phyloP scores from a whole-genome alignment of 2,113 vertebrate genomes.

The Kryptolebias marmoratus region DNA sequence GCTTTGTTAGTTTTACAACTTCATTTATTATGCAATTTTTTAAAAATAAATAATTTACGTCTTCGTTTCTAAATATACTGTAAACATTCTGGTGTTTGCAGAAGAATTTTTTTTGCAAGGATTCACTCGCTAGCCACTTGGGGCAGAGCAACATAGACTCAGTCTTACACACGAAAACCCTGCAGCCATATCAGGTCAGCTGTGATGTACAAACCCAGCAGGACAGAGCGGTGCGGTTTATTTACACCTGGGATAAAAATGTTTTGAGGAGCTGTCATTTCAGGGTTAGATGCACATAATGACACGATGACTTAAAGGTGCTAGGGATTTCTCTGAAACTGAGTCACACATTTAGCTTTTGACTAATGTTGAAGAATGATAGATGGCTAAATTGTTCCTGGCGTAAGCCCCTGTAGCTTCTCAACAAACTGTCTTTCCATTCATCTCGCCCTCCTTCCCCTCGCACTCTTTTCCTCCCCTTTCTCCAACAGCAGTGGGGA shows the following conservation, averaged over 20 bases:
- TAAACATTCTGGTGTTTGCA: slow-evolving; percentile 2
- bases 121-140: slow-evolving; percentile 13
- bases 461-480: slow-evolving; percentile 35
- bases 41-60: background rate
- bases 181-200: slow-evolving; percentile 30
- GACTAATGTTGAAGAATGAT: slow-evolving; percentile 50
- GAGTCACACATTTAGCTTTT: slow-evolving; percentile 39
- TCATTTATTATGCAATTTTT: background rate
- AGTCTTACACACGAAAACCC: slow-evolving; percentile 11
- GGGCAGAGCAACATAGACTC: slow-evolving; percentile 1
- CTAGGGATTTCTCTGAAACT: slow-evolving; percentile 25
- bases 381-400: slow-evolving; percentile 58
- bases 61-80: background rate
- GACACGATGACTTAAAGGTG: slow-evolving; percentile 22
- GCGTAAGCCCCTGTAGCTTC: slow-evolving; percentile 42
- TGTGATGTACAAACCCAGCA: slow-evolving; percentile 15
- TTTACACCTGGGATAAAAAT: slow-evolving; percentile 59
- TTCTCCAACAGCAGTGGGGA: slow-evolving; percentile 54
- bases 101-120: slow-evolving; percentile 22
- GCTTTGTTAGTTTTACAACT: background rate
- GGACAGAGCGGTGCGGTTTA: slow-evolving; percentile 37
- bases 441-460: slow-evolving; percentile 41
- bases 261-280: slow-evolving; percentile 55
- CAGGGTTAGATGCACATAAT: background rate
- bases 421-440: slow-evolving; percentile 58